Evolutionary conservation across 1,140 invertebrate species (phyloP).

Genomic region (Neodiprion virginianus): DNA sequence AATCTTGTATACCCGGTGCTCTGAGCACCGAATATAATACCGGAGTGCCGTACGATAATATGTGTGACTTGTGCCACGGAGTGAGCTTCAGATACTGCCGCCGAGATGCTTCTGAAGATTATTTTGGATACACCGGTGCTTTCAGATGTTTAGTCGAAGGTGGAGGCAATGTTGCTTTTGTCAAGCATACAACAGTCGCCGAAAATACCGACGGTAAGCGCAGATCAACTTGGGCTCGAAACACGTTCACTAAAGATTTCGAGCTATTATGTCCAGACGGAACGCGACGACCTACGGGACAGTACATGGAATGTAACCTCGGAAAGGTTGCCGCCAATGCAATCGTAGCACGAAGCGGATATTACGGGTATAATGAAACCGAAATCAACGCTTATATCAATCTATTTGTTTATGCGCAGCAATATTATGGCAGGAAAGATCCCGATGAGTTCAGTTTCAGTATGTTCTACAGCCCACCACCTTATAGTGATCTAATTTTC

Average conservation of each 20-base stretch:
- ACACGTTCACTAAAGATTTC: conserved; percentile 90
- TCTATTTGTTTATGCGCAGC: conserved; percentile 88
- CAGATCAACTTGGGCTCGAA: conserved; percentile 91
- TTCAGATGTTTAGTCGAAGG: conserved; percentile 94
- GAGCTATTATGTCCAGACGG: conserved; percentile 94
- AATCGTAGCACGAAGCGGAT: conserved; percentile 82
- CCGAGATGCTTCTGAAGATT: conserved; percentile 86
- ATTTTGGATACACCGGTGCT: conserved; percentile 89
- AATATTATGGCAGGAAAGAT: conserved; percentile 86
- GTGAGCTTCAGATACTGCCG: conserved; percentile 81
- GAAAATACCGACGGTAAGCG: conserved; percentile 92
- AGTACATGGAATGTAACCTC: conserved; percentile 88
- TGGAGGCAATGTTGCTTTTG: conserved; percentile 93
- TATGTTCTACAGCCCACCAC: conserved; percentile 85
- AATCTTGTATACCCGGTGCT: conserved; percentile 90
- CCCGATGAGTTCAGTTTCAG: conserved; percentile 89
- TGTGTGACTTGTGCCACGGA: conserved; percentile 95
- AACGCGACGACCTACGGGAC: conserved; percentile 76
- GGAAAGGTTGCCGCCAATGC: conserved; percentile 92
- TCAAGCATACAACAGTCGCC: conserved; percentile 89
- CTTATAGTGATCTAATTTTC: conserved; percentile 89
- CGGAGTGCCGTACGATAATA: conserved; percentile 83
- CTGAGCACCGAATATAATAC: conserved; percentile 84
- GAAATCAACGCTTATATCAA: conserved; percentile 86
- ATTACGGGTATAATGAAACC: conserved; percentile 75